These are phyloP conservation scores for Hyaena hyaena DNA, from an alignment of 2,113 vertebrate species.

Conservation along the genomic window DNA sequence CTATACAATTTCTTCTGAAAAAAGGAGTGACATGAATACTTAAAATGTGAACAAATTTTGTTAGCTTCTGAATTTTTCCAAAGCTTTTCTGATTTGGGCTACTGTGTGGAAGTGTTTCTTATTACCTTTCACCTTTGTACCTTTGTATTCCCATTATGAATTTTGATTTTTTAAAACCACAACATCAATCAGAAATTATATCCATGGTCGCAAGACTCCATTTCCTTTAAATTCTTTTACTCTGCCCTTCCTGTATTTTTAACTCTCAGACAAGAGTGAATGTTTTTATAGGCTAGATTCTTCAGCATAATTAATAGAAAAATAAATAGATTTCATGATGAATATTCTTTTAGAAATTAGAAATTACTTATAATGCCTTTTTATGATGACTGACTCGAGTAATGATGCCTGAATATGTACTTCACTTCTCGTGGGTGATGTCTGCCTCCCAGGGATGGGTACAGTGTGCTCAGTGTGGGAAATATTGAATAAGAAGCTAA, in stretches of 20 bases:
- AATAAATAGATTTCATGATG: not conserved
- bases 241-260: not conserved
- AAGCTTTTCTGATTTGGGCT: not conserved
- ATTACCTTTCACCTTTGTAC: not conserved
- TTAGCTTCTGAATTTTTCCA: conserved; percentile 35
- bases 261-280: not conserved
- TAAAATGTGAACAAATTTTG: not conserved
- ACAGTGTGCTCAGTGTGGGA: not conserved
- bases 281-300: not conserved
- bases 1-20: not conserved
- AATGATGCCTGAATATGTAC: not conserved
- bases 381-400: not conserved
- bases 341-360: conserved; percentile 35
- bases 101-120: not conserved
- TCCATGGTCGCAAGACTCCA: not conserved
- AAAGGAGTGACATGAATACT: not conserved
- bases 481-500: not conserved
- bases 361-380: conserved; percentile 29
- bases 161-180: not conserved
- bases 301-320: conserved; percentile 32
- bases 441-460: not conserved
- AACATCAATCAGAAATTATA: not conserved
- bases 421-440: not conserved
- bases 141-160: not conserved
- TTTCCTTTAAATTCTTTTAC: conserved; percentile 27